These are phyloP conservation scores for Anguilla megastoma DNA, from an alignment of 2,797 vertebrate genomes.

Conservation along the genomic window DNA sequence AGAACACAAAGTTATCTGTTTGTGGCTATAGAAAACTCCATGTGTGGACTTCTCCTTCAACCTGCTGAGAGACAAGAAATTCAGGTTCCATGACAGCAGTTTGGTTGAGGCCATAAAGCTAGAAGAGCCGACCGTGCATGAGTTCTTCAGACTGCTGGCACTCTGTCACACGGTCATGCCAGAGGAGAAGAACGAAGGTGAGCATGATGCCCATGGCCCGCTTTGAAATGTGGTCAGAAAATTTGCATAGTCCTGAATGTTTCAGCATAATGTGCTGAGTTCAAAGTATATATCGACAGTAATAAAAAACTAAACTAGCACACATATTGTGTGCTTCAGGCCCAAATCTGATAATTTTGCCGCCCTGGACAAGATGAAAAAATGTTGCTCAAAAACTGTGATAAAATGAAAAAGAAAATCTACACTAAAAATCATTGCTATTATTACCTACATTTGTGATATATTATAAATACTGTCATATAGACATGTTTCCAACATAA, in stretches of 20 bases:
- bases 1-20: background rate
- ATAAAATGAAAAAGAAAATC: no score
- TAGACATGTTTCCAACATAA: no score
- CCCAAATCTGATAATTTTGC: no score
- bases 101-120: slow-evolving; percentile 69
- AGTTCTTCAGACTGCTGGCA: slow-evolving; percentile 74
- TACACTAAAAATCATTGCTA: no score
- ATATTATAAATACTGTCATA: no score
- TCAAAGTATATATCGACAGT: background rate
- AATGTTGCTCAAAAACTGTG: no score
- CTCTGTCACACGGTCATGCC: slow-evolving; percentile 79
- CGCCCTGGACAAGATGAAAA: no score
- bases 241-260: background rate
- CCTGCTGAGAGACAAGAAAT: slow-evolving; percentile 61
- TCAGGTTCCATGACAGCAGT: slow-evolving; percentile 69
- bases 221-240: background rate
- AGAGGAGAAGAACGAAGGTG: slow-evolving; percentile 73
- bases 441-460: no score
- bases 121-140: slow-evolving; percentile 66
- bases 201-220: background rate
- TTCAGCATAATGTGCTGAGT: background rate
- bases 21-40: slow-evolving; percentile 68
- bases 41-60: slow-evolving; percentile 75
- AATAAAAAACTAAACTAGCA: no score
- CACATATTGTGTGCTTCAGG: no score